Base-by-base conservation (phyloP, 1,140 invertebrate species). In the Agrypnia vestita region DNA sequence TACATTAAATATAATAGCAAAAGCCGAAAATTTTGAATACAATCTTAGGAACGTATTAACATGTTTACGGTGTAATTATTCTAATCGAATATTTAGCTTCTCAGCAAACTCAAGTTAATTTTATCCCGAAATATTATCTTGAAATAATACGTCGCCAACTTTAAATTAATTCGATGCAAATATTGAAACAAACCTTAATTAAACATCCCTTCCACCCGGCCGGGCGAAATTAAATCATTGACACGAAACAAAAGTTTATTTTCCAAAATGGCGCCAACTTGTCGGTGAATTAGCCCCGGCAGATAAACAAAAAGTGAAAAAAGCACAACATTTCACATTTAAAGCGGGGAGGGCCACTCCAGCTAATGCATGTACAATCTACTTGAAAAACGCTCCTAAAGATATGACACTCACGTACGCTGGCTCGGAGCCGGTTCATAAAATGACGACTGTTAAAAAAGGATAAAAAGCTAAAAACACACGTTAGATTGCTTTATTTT, bases 281-380 rank as follows among this genome's bases (percentile, higher is more conserved):
- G 61, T 13, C 11, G 35, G 61, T 43, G 35, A 64, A 64, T 64
- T 64, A 25, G 61, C 61, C 19, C 55, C 19, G 61, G 61, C 61
- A 10, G 25, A 13, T 19, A 25, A 35, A 64, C 9, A 35, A 43
- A 43, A 64, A 35, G 4, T 21, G 10, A 62, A 62, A 25, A 64
- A 64, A 64, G n/a, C 49, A 43, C 35, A 43, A 43, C 35, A 43
- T 44, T 43, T 25, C 12, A 43, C 61, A 43, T 43, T 19, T 25
- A 13, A 19, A 12, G 25, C 61, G 19, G 35, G 8, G 12, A 17
- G 11, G 61, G 13, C 61, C 19, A 64, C 61, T 64, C 25, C 61
- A 64, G 61, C 61, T 59, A 64, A 64, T 64, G 61, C 61, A 25
- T 64, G 61, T 64, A 64, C 61, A 12, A 64, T 64, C 35, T 64